Evolutionary conservation across 2,797 vertebrate species (phyloP), one percentile per base, ranked within the genome.

Genomic region (Pyrocephalus nanus): DNA sequence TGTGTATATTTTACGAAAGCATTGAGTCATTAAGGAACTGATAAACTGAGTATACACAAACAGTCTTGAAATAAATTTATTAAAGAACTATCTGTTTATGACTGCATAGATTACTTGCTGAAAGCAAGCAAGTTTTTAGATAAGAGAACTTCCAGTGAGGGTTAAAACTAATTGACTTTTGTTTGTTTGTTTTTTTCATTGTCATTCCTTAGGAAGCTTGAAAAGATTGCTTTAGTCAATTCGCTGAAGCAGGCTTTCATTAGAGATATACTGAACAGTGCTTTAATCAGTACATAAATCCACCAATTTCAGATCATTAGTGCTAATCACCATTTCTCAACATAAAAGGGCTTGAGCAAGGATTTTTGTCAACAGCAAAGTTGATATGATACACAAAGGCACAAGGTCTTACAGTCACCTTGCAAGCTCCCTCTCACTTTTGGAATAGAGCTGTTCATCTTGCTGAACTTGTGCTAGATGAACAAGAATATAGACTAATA

Each of bases 271-370:
- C 38, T 69, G 73, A 87, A 65, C 42, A 85, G 67, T 57, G 54
- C 65, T 82, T 94, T 96, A 93, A 97, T 93, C 92, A 94, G 66
- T 84, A 88, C 58, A 95, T 69, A 51, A 94, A 89, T 96, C 54
- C 69, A 93, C 38, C 82, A 90, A 29, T 92, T 96, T 94, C 74
- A 92, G 82, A 80, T 96, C 95, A 96, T 93, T 95, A 40, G 43
- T 95, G 65, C 72, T 97, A 93, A 96, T 95, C 82, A 79, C 64
- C 1, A 85, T 91, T 93, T 94, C 74, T 89, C 77, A 96, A 54
- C 55, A 93, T 70, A 86, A 95, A 93, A 94, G 79, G 65, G 74
- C 76, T 88, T 10, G 4, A 95, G 48, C 21, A 70, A 67, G n/a
- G 38, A 84, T 65, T 88, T 95, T 58, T 87, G 51, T 87, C 79